These are phyloP conservation scores for Pandemis heparana DNA, from an alignment of 2,888 invertebrate genomes.

Conservation along the genomic window DNA sequence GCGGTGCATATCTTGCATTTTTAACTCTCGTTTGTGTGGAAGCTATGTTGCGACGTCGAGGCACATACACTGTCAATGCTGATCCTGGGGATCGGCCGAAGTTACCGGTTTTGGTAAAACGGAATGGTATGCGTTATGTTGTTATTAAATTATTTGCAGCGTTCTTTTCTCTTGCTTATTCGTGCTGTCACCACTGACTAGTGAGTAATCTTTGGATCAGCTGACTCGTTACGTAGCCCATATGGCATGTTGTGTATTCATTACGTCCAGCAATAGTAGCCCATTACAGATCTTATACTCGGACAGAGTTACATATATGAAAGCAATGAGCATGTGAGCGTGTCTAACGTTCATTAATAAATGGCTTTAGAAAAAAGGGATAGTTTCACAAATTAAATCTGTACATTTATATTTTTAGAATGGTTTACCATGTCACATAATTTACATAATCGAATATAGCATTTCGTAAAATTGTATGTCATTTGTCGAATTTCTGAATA, in stretches of 20 bases:
- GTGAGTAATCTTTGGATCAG: conserved; percentile 24
- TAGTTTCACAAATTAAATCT: too few relatives aligned
- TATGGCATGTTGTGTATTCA: conserved; percentile 27
- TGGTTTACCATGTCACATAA: too few relatives aligned
- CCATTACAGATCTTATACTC: conserved; percentile 1
- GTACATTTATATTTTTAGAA: too few relatives aligned
- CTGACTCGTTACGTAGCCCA: conserved; percentile 36
- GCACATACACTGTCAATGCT: conserved; percentile 78
- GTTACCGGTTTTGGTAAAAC: conserved; percentile 60
- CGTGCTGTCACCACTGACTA: background rate
- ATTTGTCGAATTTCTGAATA: background rate
- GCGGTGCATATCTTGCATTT: conserved; percentile 39
- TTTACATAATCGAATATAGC: too few relatives aligned
- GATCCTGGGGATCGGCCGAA: conserved; percentile 65
- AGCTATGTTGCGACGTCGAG: conserved; percentile 76
- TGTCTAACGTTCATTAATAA: background rate
- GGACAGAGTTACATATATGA: background rate
- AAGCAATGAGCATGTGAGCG: background rate
- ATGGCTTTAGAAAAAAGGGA: background rate
- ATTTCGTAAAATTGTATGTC: background rate
- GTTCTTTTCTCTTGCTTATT: conserved; percentile 2
- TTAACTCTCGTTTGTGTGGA: conserved; percentile 42
- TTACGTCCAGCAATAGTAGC: conserved; percentile 6
- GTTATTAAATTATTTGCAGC: background rate
- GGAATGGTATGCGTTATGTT: conserved; percentile 60